Evolutionary conservation across 92 coral and sea anemone species (phyloP).

Genomic region (Siderastrea radians): DNA sequence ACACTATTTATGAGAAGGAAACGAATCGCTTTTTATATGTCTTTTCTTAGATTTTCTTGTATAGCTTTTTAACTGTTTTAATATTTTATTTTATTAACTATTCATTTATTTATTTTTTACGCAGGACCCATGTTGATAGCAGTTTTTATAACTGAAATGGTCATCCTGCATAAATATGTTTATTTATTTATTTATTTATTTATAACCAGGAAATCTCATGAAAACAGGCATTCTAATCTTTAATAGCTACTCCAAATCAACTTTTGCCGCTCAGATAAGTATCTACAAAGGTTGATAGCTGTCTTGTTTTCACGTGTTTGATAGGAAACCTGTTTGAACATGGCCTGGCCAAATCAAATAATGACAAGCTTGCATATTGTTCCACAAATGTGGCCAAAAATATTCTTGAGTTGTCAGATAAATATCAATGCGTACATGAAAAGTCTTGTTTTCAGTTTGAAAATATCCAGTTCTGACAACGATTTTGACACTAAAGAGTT

Average conservation of each 20-base stretch:
- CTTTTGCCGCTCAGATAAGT: background rate
- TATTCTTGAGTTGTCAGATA: background rate
- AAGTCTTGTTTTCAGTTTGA: conserved; percentile 14
- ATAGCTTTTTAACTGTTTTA: too few relatives aligned
- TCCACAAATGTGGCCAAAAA: background rate
- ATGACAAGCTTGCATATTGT: background rate
- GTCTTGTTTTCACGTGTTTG: background rate
- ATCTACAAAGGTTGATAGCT: background rate
- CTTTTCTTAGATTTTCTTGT: too few relatives aligned
- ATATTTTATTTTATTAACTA: too few relatives aligned
- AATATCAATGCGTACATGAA: background rate
- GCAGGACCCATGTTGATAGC: too few relatives aligned
- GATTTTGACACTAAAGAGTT: background rate
- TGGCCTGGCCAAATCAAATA: conserved; percentile 5
- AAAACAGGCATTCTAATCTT: background rate
- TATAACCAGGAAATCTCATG: background rate
- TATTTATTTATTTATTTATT: too few relatives aligned
- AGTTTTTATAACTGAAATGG: too few relatives aligned
- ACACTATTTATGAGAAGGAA: too few relatives aligned
- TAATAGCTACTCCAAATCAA: background rate
- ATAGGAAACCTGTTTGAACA: conserved; percentile 12
- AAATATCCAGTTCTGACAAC: background rate
- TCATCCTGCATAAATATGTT: too few relatives aligned
- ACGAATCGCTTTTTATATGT: too few relatives aligned
- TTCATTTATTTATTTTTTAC: too few relatives aligned